Evolutionary conservation across 2,888 invertebrate genomes (phyloP).

Genomic region (Tuberolachnus salignus): DNA sequence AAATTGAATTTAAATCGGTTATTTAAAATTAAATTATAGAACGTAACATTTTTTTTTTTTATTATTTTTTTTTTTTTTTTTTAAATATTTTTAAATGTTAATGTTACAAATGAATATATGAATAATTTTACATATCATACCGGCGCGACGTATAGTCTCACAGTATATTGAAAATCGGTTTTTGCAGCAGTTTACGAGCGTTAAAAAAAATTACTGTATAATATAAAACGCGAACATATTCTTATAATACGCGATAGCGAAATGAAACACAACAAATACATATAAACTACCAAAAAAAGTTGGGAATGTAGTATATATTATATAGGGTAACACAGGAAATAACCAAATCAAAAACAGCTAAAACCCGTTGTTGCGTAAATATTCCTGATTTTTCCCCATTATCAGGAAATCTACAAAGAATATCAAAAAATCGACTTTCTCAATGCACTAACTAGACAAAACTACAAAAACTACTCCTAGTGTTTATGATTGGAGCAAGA

Average conservation of each 20-base stretch:
- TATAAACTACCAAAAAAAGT: too few relatives aligned
- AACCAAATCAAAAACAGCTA: too few relatives aligned
- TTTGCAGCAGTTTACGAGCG: slow-evolving; percentile 17
- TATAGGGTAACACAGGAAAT: too few relatives aligned
- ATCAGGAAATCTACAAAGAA: too few relatives aligned
- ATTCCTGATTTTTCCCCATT: too few relatives aligned
- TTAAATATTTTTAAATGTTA: slow-evolving; percentile 35
- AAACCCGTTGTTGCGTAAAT: too few relatives aligned
- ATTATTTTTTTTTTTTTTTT: too few relatives aligned
- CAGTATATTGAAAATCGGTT: neutral
- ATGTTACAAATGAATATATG: slow-evolving; percentile 43
- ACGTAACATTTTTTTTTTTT: slow-evolving; percentile 36
- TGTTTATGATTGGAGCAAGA: too few relatives aligned
- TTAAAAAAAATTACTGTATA: slow-evolving; percentile 16
- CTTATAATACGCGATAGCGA: neutral
- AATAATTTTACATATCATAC: slow-evolving; percentile 40
- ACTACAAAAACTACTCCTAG: too few relatives aligned
- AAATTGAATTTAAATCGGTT: slow-evolving; percentile 44
- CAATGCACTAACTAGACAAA: too few relatives aligned
- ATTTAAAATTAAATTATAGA: slow-evolving; percentile 25
- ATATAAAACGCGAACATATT: slow-evolving; percentile 23
- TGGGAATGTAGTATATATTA: too few relatives aligned
- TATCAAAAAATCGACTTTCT: too few relatives aligned
- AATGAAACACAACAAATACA: neutral
- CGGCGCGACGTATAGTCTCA: neutral